Base-by-base conservation (phyloP, 2,797 vertebrate genomes). In the Poeciliopsis infans region DNA sequence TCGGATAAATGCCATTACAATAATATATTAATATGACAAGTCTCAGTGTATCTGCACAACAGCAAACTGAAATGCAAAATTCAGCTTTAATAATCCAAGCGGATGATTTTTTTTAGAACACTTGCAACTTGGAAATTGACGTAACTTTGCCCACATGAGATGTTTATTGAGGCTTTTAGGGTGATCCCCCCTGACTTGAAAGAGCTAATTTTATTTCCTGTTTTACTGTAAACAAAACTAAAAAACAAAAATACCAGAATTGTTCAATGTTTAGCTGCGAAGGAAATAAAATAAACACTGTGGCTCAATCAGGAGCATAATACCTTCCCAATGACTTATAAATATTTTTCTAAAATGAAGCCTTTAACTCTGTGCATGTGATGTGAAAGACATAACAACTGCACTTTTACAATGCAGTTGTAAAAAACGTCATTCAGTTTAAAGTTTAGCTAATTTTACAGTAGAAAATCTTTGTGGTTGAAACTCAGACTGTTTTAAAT, bases 391-490 rank as follows among this genome's bases (percentile, higher is more conserved):
- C 3, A 70, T 15, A 16, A 49, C 47, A 49, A 31, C 31, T 20
- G 47, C 7, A 51, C 20, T 23, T 23, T 57, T 46, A 59, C 66
- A 68, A n/a, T 41, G 39, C 41, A 16, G 47, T 25, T 57, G 12
- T 8, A 74, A 20, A 70, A 31, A 18, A 20, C 16, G 18, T 2
- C 3, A 39, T 73, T 84, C 47, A 25, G 41, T 25, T 84, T 74
- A 41, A 15, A 70, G 55, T 41, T 74, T 10, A 72, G 16, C 36
- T 55, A 4, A 39, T 18, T 82, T 88, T 71, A 72, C 10, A 47
- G 31, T 61, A 0, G n/a, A 69, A 69, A 66, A 23, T 10, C 18
- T 61, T 68, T 5, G 20, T 41, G 36, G 64, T 68, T n/a, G 5
- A 43, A 74, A 28, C 73, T 47, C 23, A 41, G 18, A 25, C 18